Base-by-base conservation (phyloP, 2,113 vertebrate species). In the Saccopteryx leptura region DNA sequence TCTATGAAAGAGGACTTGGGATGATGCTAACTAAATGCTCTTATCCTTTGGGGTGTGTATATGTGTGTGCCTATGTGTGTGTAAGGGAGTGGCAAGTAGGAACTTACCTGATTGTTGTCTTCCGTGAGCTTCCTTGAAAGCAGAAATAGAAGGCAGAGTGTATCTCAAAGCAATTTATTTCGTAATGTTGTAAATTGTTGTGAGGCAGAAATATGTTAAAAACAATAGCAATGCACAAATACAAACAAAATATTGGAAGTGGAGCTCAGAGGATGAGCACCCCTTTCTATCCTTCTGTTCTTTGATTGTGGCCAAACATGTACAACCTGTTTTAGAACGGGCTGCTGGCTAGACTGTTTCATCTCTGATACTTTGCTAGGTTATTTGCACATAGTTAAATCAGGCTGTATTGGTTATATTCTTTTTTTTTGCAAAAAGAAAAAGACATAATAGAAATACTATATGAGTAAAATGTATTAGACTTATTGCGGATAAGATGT, bases 81-180 rank as follows among this genome's bases (percentile, higher is more conserved):
- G 21, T 63, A 52, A 81, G 50, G 0, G 17, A 33, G 21, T 80
- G 11, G 14, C 18, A n/a, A 50, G 66, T 85, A 56, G 17, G 75
- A 91, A 84, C 13, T 61, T 79, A 61, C 5, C 63, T 58, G 7
- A 87, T 91, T 86, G 15, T 12, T 85, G n/a, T 63, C 13, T 92
- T 84, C 28, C 5, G 13, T 31, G 21, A 84, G 12, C 33, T 66
- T 83, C 13, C 72, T 83, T 96, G 84, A 93, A 87, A 82, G 46
- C 39, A 94, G 56, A 74, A 78, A 79, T 72, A 19, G 26, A 56
- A 91, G 7, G 54, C 21, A 93, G 61, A 80, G 48, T 72, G 18
- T 63, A 61, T 88, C 52, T 26, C 50, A 88, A 93, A 95, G n/a
- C 65, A 91, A 68, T 80, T 82, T 90, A 39, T 88, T 97, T 93